A percentile compares a stretch with the other conserved stretches of the same genome.
These are phyloP conservation scores for zebrafish (Danio rerio) DNA, from an alignment of 2,113 vertebrate species.

Conservation along the genomic window GRCz12tu NC_133196.1:12894501-12895000, in stretches of 20 bases:
- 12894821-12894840: constrained; percentile 78
- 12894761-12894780: constrained; percentile 84
- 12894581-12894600: too few species aligned
- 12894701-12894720: neutral
- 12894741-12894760: constrained; percentile 73
- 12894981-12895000: neutral
- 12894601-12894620: too few species aligned
- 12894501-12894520: too few species aligned
- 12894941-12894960: neutral
- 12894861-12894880: constrained; percentile 7
- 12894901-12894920: neutral
- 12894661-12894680: too few species aligned
- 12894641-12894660: too few species aligned
- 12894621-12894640: too few species aligned
- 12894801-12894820: constrained; percentile 83
- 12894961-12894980: neutral
- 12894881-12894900: neutral
- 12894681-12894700: too few species aligned
- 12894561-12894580: too few species aligned
- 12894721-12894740: constrained; percentile 68
- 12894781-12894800: constrained; percentile 73
- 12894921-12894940: neutral
- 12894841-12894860: neutral
- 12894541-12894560: too few species aligned
- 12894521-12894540: too few species aligned